A percentile compares a stretch with the other conserved stretches of the same genome.
phyloP scores from a whole-genome alignment of 1,140 invertebrate species.

The Cyclargus thomasi region DNA sequence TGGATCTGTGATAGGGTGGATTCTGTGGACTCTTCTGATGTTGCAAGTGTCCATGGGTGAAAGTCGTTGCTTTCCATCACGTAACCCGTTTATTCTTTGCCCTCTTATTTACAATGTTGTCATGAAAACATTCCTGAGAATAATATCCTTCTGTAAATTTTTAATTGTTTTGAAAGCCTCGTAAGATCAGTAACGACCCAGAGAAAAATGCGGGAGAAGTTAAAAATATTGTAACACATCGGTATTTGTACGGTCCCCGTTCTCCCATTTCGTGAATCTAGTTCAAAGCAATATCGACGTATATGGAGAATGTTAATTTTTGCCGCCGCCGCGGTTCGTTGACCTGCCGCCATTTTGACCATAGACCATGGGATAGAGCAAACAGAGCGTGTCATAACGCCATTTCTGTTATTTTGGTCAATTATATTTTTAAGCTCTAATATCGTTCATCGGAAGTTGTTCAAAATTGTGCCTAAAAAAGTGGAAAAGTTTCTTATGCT shows the following conservation, averaged over 20 bases:
- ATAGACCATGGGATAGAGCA: slow-evolving; percentile 55
- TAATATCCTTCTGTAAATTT: too few species aligned
- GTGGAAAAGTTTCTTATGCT: background rate
- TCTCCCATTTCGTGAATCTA: background rate
- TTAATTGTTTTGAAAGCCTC: too few species aligned
- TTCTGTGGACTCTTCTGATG: too few species aligned
- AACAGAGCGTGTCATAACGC: slow-evolving; percentile 63
- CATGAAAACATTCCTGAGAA: too few species aligned
- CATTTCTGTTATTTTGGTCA: background rate
- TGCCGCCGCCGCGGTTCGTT: slow-evolving; percentile 54
- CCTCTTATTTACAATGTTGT: too few species aligned
- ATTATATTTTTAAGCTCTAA: background rate
- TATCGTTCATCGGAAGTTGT: background rate
- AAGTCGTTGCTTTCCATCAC: too few species aligned
- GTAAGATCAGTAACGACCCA: background rate
- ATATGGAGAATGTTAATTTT: slow-evolving; percentile 56
- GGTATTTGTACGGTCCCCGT: background rate
- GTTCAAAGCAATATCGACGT: background rate
- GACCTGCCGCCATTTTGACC: slow-evolving; percentile 54
- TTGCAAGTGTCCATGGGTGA: too few species aligned
- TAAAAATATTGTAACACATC: background rate
- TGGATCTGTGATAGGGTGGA: too few species aligned
- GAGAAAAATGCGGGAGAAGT: background rate
- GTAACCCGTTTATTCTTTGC: too few species aligned
- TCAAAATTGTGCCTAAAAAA: background rate